Evolutionary conservation across 2,797 vertebrate genomes (phyloP).

Genomic region (Hirundo rustica): DNA sequence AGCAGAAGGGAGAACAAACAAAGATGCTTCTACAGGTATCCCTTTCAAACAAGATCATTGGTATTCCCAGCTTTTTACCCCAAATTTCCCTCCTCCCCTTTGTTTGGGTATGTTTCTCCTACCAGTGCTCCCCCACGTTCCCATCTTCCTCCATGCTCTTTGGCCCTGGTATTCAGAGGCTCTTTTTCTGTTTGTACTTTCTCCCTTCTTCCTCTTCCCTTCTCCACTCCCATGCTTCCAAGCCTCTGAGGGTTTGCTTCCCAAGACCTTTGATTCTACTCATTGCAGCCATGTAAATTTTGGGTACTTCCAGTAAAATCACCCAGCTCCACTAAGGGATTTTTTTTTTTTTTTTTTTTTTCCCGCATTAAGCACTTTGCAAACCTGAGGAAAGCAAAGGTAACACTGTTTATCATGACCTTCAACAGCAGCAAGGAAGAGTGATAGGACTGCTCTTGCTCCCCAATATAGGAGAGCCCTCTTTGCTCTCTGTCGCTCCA

Average conservation of each 20-base stretch:
- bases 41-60: background rate
- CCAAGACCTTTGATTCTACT: background rate
- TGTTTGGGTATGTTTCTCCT: background rate
- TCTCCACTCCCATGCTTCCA: background rate
- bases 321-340: background rate
- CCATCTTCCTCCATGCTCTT: background rate
- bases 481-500: background rate
- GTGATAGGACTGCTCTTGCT: background rate
- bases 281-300: background rate
- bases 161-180: background rate
- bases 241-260: background rate
- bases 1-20: background rate
- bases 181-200: background rate
- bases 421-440: background rate
- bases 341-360: background rate
- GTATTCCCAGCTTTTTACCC: background rate
- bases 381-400: background rate
- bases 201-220: background rate
- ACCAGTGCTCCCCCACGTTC: background rate
- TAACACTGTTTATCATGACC: background rate
- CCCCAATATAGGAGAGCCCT: background rate
- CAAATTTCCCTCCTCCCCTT: background rate
- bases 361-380: background rate
- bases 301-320: background rate
- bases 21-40: background rate